A percentile compares a stretch with the other conserved stretches of the same genome.
Conservation (phyloP, 2,113 vertebrate species). For the Rattus rattus region DNA sequence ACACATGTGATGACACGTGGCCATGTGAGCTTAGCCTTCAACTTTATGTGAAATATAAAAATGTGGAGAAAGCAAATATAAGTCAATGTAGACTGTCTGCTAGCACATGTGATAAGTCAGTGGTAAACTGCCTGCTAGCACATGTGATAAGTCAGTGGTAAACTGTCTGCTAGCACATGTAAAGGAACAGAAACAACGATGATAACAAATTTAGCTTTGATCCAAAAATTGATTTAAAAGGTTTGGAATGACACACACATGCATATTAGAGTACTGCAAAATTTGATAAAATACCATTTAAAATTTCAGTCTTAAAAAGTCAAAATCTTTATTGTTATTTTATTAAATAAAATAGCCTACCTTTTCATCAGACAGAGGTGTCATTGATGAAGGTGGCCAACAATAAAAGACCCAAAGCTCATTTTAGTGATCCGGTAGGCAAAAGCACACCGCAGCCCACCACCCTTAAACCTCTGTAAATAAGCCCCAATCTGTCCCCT, state of each 20-base stretch:
- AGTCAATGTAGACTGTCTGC: not conserved
- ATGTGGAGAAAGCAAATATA: not conserved
- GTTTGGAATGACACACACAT: not conserved
- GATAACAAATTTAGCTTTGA: not conserved
- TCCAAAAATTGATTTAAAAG: not conserved
- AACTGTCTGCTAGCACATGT: no score
- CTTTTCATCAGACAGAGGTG: not conserved
- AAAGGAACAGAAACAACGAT: not conserved
- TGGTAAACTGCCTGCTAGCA: no score
- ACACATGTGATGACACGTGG: not conserved
- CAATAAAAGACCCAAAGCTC: not conserved
- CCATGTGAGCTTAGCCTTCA: not conserved
- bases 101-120: not conserved
- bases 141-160: rapidly evolving
- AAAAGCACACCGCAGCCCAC: no score
- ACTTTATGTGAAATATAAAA: not conserved
- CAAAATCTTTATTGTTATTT: not conserved
- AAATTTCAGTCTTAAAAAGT: not conserved
- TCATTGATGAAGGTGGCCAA: not conserved
- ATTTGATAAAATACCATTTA: not conserved
- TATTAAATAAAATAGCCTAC: not conserved
- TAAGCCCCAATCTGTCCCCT: not conserved
- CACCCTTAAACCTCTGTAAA: not conserved
- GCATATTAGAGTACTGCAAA: not conserved
- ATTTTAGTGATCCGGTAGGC: not conserved